Conservation (phyloP, 2,888 invertebrate genomes). For the Gandaritis pyraliata region DNA sequence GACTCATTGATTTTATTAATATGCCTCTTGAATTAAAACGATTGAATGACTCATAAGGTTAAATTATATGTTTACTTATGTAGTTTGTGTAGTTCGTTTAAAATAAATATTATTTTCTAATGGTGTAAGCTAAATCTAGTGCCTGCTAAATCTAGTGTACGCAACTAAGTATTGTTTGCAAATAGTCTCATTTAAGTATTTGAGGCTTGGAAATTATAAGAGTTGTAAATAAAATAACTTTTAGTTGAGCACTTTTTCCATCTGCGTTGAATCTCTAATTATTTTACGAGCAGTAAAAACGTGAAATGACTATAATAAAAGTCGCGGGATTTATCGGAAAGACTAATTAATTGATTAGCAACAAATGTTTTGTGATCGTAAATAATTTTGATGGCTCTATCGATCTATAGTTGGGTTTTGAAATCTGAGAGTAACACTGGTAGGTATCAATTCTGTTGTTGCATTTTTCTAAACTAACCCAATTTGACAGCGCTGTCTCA, state of each 20-base stretch:
- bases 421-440: constrained; percentile 7
- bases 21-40: constrained; percentile 31
- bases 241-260: constrained; percentile 10
- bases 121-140: too few relatives aligned
- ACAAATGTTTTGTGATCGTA: constrained; percentile 34
- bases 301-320: constrained; percentile 40
- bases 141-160: too few relatives aligned
- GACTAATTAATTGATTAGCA: constrained; percentile 41
- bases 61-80: too few relatives aligned
- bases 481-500: too few relatives aligned
- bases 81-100: neutral
- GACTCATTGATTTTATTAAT: constrained; percentile 39
- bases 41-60: constrained; percentile 33
- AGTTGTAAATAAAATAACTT: constrained; percentile 9
- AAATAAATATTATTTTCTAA: too few relatives aligned
- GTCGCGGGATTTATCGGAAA: constrained; percentile 35
- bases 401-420: constrained; percentile 8
- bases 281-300: constrained; percentile 38
- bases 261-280: constrained; percentile 23
- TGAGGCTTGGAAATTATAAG: neutral
- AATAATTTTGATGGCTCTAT: constrained; percentile 33
- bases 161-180: too few relatives aligned
- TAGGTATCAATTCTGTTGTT: neutral
- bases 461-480: too few relatives aligned
- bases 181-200: too few relatives aligned